Evolutionary conservation across 2,113 vertebrate species (phyloP).

Genomic region (Peucedramus taeniatus): DNA sequence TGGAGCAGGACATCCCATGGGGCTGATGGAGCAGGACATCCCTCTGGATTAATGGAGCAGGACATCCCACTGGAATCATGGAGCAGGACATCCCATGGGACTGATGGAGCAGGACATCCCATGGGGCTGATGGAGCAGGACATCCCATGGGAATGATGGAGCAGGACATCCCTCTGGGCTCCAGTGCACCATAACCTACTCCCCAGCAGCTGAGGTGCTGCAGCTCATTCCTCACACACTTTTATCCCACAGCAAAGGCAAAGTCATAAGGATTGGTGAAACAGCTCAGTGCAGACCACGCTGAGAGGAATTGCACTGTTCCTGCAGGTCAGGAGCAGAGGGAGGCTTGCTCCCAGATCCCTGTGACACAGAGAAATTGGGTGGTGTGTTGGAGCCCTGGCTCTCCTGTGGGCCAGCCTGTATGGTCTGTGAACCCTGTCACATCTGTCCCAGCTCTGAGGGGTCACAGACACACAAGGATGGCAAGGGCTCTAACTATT

Average conservation of each 20-base stretch:
- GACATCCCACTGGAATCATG: background rate
- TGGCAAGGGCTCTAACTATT: background rate
- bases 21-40: background rate
- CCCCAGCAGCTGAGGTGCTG: background rate
- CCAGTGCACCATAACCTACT: background rate
- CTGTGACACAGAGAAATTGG: background rate
- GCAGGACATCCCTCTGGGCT: background rate
- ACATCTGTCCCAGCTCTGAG: background rate
- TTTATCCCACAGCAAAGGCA: background rate
- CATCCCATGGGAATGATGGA: background rate
- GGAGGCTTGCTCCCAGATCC: background rate
- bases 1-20: background rate
- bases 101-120: background rate
- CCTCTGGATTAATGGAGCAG: background rate
- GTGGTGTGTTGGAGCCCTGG: background rate
- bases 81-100: accelerated
- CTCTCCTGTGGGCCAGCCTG: accelerated
- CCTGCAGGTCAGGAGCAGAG: background rate
- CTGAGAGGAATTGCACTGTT: accelerated
- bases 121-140: accelerated
- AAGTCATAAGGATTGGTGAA: background rate
- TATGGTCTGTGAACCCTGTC: background rate
- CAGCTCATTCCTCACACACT: background rate
- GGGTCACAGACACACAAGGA: background rate
- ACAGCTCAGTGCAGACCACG: background rate